phyloP scores from a whole-genome alignment of 2,797 vertebrate genomes.

The Rhadinocentrus ornatus region DNA sequence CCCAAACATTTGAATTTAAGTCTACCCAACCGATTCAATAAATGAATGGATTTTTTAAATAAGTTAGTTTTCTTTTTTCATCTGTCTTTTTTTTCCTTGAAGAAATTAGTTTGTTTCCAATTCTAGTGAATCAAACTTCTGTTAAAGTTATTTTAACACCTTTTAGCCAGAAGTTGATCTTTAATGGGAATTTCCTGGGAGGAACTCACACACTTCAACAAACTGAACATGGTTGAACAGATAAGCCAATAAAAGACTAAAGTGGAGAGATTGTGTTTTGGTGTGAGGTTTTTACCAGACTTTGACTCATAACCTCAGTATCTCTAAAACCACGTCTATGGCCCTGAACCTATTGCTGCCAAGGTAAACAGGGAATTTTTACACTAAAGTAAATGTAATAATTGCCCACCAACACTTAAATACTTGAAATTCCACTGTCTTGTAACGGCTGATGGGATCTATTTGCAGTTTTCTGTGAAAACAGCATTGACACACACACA shows the following conservation, averaged over 20 bases:
- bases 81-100: not conserved
- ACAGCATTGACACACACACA: not conserved
- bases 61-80: not conserved
- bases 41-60: not conserved
- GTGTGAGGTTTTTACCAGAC: not conserved
- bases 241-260: not conserved
- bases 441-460: slow-evolving; percentile 8
- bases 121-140: not conserved
- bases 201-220: not conserved
- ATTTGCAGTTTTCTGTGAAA: slow-evolving; percentile 16
- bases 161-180: not conserved
- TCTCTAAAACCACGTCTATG: not conserved
- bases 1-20: not conserved
- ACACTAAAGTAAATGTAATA: not conserved
- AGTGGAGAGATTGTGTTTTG: not conserved
- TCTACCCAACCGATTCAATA: not conserved
- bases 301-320: not conserved
- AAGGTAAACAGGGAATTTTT: not conserved
- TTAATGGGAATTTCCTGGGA: not conserved
- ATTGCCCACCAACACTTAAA: not conserved
- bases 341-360: not conserved
- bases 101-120: not conserved
- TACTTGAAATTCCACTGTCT: slow-evolving; percentile 12
- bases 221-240: not conserved
- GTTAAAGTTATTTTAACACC: not conserved